These are phyloP conservation scores for Coelopa pilipes DNA, from an alignment of 2,888 invertebrate genomes.

Conservation along the genomic window DNA sequence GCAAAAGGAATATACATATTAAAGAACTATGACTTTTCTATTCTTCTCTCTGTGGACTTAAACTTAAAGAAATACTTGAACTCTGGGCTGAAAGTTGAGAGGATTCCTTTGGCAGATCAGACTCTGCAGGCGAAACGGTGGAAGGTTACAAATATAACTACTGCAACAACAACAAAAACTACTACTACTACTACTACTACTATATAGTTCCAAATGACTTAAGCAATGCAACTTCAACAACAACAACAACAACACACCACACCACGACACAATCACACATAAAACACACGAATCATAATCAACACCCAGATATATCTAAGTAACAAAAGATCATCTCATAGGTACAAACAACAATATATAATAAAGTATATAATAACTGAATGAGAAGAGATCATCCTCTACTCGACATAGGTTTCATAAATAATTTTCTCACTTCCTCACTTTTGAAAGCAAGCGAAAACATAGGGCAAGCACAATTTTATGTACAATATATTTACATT, in stretches of 20 bases:
- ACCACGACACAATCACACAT: too few species aligned
- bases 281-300: too few species aligned
- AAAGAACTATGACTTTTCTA: too few species aligned
- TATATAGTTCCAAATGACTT: constrained; percentile 34
- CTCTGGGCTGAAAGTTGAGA: too few species aligned
- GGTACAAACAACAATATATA: constrained; percentile 19
- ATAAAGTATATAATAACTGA: background rate
- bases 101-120: background rate
- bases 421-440: background rate
- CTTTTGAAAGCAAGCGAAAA: background rate
- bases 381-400: background rate
- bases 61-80: too few species aligned
- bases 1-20: background rate
- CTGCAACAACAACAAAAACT: constrained; percentile 5
- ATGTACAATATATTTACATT: constrained; percentile 12
- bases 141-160: background rate
- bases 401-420: constrained; percentile 7
- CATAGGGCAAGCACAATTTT: background rate
- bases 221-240: constrained; percentile 30
- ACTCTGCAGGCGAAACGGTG: background rate
- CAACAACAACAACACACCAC: constrained; percentile 15
- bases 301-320: too few species aligned
- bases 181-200: background rate
- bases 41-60: too few species aligned
- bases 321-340: constrained; percentile 7